phyloP scores from a whole-genome alignment of 1,140 invertebrate species.

The Diorhabda sublineata region DNA sequence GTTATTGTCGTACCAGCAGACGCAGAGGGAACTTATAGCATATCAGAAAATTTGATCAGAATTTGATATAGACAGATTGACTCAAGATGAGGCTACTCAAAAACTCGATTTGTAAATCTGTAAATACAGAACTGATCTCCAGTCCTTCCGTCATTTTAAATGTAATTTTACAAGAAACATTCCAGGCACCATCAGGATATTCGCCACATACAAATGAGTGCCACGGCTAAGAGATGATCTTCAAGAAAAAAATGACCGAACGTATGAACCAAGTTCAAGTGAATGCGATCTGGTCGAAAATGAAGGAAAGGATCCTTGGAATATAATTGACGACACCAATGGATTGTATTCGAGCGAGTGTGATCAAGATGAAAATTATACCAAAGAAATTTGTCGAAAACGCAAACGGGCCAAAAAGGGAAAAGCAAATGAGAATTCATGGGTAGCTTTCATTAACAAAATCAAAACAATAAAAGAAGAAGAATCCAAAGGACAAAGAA shows the following conservation, averaged over 20 bases:
- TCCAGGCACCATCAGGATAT: background rate
- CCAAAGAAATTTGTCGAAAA: constrained; percentile 4
- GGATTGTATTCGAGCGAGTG: too few relatives aligned
- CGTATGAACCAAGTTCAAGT: constrained; percentile 10
- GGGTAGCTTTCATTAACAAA: background rate
- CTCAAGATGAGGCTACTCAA: constrained; percentile 4
- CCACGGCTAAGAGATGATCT: background rate
- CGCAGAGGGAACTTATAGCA: constrained; percentile 8
- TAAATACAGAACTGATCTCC: constrained; percentile 6
- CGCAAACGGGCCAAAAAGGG: constrained; percentile 5
- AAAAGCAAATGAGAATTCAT: constrained; percentile 7
- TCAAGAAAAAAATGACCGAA: constrained; percentile 8
- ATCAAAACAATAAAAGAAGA: too few relatives aligned
- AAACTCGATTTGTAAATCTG: constrained; percentile 4
- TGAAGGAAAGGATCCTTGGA: constrained; percentile 9
- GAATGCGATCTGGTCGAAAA: constrained; percentile 4
- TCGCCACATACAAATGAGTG: constrained; percentile 1
- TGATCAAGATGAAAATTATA: background rate
- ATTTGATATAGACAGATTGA: background rate
- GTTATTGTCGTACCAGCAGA: constrained; percentile 12
- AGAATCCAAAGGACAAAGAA: too few relatives aligned
- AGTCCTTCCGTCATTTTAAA: background rate
- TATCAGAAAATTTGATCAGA: background rate
- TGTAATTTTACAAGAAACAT: background rate
- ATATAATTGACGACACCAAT: background rate